Evolutionary conservation across 2,113 vertebrate species (phyloP).

Genomic region (Dicentrarchus labrax): DNA sequence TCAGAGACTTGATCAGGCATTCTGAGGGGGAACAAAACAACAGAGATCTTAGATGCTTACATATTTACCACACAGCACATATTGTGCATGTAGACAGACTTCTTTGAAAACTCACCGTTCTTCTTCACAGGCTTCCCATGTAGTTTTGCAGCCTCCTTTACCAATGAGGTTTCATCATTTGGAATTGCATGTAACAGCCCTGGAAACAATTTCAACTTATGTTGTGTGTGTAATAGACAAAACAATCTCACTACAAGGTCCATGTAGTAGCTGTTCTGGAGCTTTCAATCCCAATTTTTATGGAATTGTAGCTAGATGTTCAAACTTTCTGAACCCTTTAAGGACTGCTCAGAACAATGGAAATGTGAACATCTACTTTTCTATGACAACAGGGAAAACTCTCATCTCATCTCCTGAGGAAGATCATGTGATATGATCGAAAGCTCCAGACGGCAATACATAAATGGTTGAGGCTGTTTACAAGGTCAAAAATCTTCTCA

Average conservation of each 20-base stretch:
- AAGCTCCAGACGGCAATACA: neutral
- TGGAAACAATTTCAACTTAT: conserved; percentile 47
- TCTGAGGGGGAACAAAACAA: conserved; percentile 76
- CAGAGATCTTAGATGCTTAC: neutral
- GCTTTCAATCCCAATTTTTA: neutral
- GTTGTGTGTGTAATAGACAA: neutral
- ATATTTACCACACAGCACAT: neutral
- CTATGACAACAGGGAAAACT: neutral
- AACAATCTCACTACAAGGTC: neutral
- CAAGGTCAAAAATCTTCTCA: neutral
- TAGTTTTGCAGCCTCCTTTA: conserved; percentile 80
- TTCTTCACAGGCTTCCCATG: conserved; percentile 69
- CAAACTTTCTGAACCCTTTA: neutral
- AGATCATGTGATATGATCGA: neutral
- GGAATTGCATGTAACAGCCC: conserved; percentile 85
- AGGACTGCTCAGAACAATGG: neutral
- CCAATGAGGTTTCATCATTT: conserved; percentile 88
- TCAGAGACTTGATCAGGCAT: conserved; percentile 88
- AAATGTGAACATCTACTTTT: neutral
- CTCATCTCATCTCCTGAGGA: neutral
- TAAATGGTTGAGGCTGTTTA: neutral
- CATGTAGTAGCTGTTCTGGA: neutral
- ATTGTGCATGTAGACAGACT: neutral
- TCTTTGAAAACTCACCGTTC: conserved; percentile 80
- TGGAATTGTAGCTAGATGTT: neutral